Percentiles rank a stretch among this genome's conserved stretches.
phyloP scores from a whole-genome alignment of 2,113 vertebrate genomes.

The Uria lomvia region DNA sequence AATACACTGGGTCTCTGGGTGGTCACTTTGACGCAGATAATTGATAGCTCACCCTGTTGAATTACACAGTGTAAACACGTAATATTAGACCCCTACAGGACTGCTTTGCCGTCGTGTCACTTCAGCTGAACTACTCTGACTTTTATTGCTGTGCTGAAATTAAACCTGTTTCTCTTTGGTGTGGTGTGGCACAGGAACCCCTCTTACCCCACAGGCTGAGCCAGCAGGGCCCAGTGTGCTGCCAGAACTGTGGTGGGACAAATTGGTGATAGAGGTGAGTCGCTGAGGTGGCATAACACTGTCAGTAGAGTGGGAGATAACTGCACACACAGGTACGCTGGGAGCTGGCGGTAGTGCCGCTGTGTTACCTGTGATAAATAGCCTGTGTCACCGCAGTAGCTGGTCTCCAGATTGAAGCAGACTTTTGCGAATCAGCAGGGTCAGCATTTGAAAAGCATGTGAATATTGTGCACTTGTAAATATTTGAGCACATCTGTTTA shows the following conservation, averaged over 20 bases:
- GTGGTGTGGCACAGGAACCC: neutral
- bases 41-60: neutral
- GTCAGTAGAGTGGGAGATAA: neutral
- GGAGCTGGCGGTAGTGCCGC: neutral
- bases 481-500: conserved; percentile 78
- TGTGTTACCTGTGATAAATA: conserved; percentile 54
- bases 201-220: neutral
- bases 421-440: conserved; percentile 67
- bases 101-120: neutral
- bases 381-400: conserved; percentile 14
- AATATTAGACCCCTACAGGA: neutral
- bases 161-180: neutral
- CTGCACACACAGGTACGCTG: neutral
- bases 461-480: conserved; percentile 79
- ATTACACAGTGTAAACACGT: neutral
- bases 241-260: neutral
- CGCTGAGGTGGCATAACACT: neutral
- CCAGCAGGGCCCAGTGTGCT: neutral
- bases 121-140: neutral
- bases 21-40: conserved; percentile 7
- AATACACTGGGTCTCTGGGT: neutral
- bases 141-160: neutral
- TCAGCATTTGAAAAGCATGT: conserved; percentile 70
- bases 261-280: neutral
- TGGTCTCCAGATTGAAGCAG: conserved; percentile 65